A percentile compares a stretch with the other conserved stretches of the same genome.
phyloP scores from a whole-genome alignment of 2,888 invertebrate genomes.

The Drosophila rellima region DNA sequence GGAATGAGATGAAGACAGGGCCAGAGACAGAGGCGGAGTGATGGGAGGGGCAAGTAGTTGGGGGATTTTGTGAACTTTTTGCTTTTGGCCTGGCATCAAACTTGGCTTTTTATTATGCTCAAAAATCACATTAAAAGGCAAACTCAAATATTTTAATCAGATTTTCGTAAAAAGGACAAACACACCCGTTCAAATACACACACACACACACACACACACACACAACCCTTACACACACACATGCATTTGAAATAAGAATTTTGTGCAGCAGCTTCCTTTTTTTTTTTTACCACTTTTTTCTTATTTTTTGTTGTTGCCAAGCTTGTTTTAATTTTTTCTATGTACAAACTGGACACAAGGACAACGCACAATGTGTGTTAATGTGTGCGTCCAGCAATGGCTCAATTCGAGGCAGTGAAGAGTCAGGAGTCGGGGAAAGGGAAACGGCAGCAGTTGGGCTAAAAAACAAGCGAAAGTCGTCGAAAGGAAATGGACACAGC shows the following conservation, averaged over 20 bases:
- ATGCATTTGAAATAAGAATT: conserved; percentile 56
- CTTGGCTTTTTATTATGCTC: conserved; percentile 81
- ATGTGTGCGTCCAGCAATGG: conserved; percentile 66
- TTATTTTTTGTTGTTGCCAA: conserved; percentile 23
- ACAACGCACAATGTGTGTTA: conserved; percentile 81
- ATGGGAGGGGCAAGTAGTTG: background rate
- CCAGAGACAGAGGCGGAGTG: background rate
- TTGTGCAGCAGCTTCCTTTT: conserved; percentile 39
- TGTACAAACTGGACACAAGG: conserved; percentile 49
- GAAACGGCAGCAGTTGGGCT: conserved; percentile 5
- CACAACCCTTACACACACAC: conserved; percentile 41
- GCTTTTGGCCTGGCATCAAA: conserved; percentile 52
- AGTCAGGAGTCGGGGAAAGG: conserved; percentile 51
- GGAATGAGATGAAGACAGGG: background rate
- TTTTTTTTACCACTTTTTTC: conserved; percentile 29
- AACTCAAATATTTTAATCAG: conserved; percentile 85
- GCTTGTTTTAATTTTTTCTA: conserved; percentile 56
- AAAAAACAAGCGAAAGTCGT: conserved; percentile 46
- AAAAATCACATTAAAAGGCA: conserved; percentile 85
- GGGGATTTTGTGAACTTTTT: conserved; percentile 52
- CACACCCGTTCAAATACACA: conserved; percentile 54
- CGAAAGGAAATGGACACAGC: conserved; percentile 80
- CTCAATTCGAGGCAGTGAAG: conserved; percentile 36
- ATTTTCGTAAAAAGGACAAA: conserved; percentile 81
- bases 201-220: conserved; percentile 14